Evolutionary conservation across 2,113 vertebrate species (phyloP).

Genomic region (Bolborhynchus lineola): DNA sequence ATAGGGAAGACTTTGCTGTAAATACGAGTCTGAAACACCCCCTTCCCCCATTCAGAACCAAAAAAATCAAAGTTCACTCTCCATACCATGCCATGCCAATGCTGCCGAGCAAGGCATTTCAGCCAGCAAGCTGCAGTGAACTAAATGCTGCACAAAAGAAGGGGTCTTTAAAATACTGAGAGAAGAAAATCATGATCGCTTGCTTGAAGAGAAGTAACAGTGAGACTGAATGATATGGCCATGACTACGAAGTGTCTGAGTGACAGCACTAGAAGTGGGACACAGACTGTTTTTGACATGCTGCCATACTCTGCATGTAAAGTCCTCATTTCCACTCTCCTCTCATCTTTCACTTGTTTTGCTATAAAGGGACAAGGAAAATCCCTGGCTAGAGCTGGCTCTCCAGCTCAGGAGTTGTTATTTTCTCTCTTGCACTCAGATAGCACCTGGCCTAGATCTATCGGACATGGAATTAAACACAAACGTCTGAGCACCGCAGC

Average conservation of each 20-base stretch:
- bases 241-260: fast-evolving
- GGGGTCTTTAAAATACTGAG: neutral
- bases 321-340: neutral
- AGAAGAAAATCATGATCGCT: neutral
- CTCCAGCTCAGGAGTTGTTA: neutral
- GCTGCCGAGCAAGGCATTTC: neutral
- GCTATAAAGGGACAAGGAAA: neutral
- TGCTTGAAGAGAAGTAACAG: neutral
- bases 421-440: neutral
- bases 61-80: neutral
- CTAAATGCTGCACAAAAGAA: neutral
- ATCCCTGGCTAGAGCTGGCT: neutral
- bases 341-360: neutral
- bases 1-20: neutral
- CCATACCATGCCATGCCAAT: neutral
- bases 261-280: neutral
- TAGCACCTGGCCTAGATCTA: slow-evolving; percentile 9
- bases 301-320: neutral
- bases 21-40: neutral
- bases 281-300: neutral
- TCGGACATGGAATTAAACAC: neutral
- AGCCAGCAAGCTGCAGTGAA: neutral
- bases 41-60: neutral
- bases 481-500: neutral
- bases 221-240: neutral